A percentile compares a stretch with the other conserved stretches of the same genome.
These are phyloP conservation scores for Didymodactylos carnosus DNA, from an alignment of 2,888 invertebrate genomes.

Conservation along the genomic window DNA sequence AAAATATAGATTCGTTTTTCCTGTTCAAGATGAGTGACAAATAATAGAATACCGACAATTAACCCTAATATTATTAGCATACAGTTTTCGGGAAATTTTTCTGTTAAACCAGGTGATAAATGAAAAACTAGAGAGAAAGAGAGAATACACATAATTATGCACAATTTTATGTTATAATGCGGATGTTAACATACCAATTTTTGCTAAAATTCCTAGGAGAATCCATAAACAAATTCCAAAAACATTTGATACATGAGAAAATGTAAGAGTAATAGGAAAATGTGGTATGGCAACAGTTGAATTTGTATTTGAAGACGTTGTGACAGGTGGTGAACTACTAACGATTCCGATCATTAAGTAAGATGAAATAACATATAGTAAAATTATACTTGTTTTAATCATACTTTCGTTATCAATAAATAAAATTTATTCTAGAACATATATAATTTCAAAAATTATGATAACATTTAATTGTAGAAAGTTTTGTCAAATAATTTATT, in stretches of 20 bases:
- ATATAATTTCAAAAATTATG: too few species aligned
- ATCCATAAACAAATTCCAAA: neutral
- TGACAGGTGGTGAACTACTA: neutral
- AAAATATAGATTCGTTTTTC: constrained; percentile 39
- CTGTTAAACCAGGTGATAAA: constrained; percentile 4
- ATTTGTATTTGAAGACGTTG: neutral
- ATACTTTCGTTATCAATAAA: too few species aligned
- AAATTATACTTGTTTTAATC: too few species aligned
- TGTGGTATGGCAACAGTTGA: neutral
- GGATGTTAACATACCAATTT: neutral
- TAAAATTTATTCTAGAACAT: too few species aligned
- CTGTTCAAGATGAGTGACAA: constrained; percentile 41
- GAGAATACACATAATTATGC: neutral
- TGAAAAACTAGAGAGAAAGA: constrained; percentile 10
- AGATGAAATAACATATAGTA: too few species aligned
- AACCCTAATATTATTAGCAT: constrained; percentile 83
- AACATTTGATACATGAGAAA: neutral
- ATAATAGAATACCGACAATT: constrained; percentile 59
- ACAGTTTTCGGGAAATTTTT: constrained; percentile 73
- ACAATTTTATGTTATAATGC: neutral
- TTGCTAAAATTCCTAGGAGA: neutral
- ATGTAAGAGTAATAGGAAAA: neutral
- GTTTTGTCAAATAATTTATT: too few species aligned
- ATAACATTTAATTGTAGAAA: too few species aligned
- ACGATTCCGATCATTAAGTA: too few species aligned